Conservation (phyloP, 2,113 vertebrate genomes). For the Baryphthengus martii region DNA sequence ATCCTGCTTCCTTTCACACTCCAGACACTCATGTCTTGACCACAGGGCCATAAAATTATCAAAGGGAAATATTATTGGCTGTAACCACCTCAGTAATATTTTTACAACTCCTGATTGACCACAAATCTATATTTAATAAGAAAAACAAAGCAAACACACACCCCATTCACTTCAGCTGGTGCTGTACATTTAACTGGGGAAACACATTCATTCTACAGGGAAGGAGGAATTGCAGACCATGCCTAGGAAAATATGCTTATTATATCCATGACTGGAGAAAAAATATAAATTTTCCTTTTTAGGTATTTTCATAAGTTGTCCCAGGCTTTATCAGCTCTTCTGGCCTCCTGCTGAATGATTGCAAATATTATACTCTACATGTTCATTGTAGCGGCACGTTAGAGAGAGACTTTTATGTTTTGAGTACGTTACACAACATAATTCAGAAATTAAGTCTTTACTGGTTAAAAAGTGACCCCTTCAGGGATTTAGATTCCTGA, state of each 20-base stretch:
- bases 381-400: neutral
- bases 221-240: neutral
- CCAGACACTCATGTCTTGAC: slow-evolving; percentile 57
- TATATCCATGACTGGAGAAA: slow-evolving; percentile 32
- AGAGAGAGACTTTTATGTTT: neutral
- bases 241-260: slow-evolving; percentile 45
- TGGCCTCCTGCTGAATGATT: slow-evolving; percentile 23
- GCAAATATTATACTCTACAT: neutral
- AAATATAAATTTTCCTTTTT: slow-evolving; percentile 10
- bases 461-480: neutral
- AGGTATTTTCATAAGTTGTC: slow-evolving; percentile 36
- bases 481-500: neutral
- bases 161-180: slow-evolving; percentile 34
- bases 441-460: slow-evolving; percentile 4
- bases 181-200: slow-evolving; percentile 11
- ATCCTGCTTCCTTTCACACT: slow-evolving; percentile 65
- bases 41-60: slow-evolving; percentile 64
- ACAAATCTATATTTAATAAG: slow-evolving; percentile 69
- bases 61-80: slow-evolving; percentile 63
- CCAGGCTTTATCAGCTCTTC: slow-evolving; percentile 31
- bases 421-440: neutral
- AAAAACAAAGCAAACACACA: slow-evolving; percentile 63
- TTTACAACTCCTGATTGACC: slow-evolving; percentile 65
- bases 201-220: neutral
- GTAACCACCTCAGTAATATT: slow-evolving; percentile 61